phyloP scores from a whole-genome alignment of 1,140 invertebrate species.

The Episyrphus balteatus region DNA sequence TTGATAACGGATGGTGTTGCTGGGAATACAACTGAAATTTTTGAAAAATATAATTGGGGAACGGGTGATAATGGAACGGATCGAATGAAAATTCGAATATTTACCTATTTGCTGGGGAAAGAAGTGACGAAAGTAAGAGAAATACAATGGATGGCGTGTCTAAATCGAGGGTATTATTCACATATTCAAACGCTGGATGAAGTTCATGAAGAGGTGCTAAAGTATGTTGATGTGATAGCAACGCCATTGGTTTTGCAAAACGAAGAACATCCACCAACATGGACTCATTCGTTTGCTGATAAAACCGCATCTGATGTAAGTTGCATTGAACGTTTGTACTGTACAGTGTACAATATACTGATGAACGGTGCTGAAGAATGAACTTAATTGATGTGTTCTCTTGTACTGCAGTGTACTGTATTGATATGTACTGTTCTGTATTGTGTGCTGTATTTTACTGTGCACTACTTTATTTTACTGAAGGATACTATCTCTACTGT shows the following conservation, averaged over 20 bases:
- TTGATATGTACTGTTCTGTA: too few relatives aligned
- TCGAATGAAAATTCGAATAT: conserved; percentile 75
- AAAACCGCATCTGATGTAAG: conserved; percentile 50
- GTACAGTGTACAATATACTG: background rate
- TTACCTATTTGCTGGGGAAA: conserved; percentile 92
- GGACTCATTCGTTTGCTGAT: conserved; percentile 83
- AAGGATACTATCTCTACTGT: too few relatives aligned
- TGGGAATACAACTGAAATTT: conserved; percentile 77
- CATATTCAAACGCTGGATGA: conserved; percentile 89
- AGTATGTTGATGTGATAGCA: conserved; percentile 84
- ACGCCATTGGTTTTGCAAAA: conserved; percentile 71
- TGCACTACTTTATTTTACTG: too few relatives aligned
- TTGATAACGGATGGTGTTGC: conserved; percentile 96
- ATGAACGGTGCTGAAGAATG: background rate
- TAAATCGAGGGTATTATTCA: conserved; percentile 87
- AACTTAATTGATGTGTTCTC: too few relatives aligned
- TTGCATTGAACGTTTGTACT: too few relatives aligned
- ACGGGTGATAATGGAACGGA: conserved; percentile 45
- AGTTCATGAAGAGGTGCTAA: conserved; percentile 84
- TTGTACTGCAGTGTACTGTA: too few relatives aligned
- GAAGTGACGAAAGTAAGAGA: conserved; percentile 88
- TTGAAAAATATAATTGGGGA: conserved; percentile 72
- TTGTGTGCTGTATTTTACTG: too few relatives aligned
- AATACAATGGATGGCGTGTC: conserved; percentile 91
- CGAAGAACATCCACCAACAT: conserved; percentile 65